Evolutionary conservation across 2,888 invertebrate genomes (phyloP), one percentile per base, ranked within the genome.

Genomic region (Abrostola triplasia): DNA sequence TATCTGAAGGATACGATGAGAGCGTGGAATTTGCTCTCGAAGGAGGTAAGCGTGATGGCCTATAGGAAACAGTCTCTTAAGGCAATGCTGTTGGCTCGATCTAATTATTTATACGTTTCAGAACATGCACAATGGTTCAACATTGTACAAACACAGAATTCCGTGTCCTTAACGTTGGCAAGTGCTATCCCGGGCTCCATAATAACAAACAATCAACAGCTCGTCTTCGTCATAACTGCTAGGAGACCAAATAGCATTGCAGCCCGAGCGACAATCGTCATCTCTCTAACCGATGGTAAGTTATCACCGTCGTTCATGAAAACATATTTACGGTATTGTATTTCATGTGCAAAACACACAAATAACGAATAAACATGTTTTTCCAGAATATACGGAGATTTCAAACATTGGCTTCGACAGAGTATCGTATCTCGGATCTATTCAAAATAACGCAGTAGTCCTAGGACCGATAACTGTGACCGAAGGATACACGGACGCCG

Each of bases 11-110:
- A 9, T 82, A 79, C 36, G 76, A 81, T 12, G 63, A 66, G 11
- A 67, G 54, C 11, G 84, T 86, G 1, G 57, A 52, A 9, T 85
- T 84, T 52, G 36, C 11, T 35, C 70, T 87, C 0, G 78, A 79
- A 57, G 86, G 84, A 76, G 84, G 85, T 84, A 51, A 64, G 72
- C 64, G 49, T 8, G n/a, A 4, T 24, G 4, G 24, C 24, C 24
- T 24, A 2, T 24, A 1, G 24, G 24, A 24, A 24, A 24, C 1
- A 24, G 24, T 24, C 24, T 24, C 1, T 24, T 24, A 24, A 24
- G 4, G 24, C 24, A 24, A 24, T 24, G 24, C 24, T 24, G 24
- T 24, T 24, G 24, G 10, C 0, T 24, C 1, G 6, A 0, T 5
- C 37, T n/a, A 5, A 37, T 9, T 12, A 11, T 50, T 13, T n/a